Evolutionary conservation across 2,888 invertebrate species (phyloP), one percentile per base, ranked within the genome.

Genomic region (Busseola fusca): DNA sequence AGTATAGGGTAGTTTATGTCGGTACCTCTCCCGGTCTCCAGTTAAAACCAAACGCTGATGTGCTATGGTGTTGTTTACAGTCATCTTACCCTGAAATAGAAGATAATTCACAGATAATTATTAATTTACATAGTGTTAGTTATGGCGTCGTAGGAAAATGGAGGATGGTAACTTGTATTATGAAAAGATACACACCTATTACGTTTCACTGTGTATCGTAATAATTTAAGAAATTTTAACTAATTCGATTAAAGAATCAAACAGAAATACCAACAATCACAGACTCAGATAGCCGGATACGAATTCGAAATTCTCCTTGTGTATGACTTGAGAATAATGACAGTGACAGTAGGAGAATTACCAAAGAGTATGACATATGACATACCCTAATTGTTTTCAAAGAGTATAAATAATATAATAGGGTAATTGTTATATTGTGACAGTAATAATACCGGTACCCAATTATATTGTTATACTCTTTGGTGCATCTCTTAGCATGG

Each of bases 51-150:
- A 88, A 25, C 96, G 92, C 86, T 96, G 96, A 85, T 96, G 95
- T 42, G 96, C 95, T 79, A 96, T 95, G n/a, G 96, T 95, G 85
- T 95, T 96, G 81, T 95, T 95, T 37, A 94, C 93, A 76, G 95
- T 95, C 95, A 95, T 95, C 27, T 75, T 88, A 67, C 75, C 57
- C 83, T 86, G 77, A 67, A 82, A 73, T 45, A 18, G 16, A 3
- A 56, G 18, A 48, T 16, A 25, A 54, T 48, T n/a, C n/a, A 30
- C 16, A 59, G 37, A 9, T 37, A n/a, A n/a, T 25, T 10, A 30
- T 21, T 45, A 34, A 37, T 45, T 48, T 59, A n/a, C 27, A 60
- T 14, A 25, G 12, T 52, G 48, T 50, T 50, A 48, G 12, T 12
- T 52, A 50, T 16, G 25, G n/a, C 16, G 56, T 30, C 27, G 4